These are phyloP conservation scores for Philopotamus ludificatus DNA, from an alignment of 1,140 invertebrate species.

Conservation along the genomic window DNA sequence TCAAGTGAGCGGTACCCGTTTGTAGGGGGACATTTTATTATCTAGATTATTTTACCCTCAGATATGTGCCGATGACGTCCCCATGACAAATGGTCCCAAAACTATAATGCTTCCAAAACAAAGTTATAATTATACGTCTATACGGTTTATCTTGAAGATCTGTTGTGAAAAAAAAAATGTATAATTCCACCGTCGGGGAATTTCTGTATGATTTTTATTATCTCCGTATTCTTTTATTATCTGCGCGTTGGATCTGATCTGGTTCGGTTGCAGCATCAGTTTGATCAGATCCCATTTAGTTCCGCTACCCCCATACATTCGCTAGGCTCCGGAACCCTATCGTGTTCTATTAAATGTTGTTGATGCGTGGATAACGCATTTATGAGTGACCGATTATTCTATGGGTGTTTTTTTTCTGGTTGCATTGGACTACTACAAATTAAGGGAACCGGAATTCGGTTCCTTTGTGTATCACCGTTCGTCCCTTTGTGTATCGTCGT, in stretches of 20 bases:
- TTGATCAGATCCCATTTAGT: constrained; percentile 17
- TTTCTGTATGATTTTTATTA: too few species aligned
- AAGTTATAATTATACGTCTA: too few species aligned
- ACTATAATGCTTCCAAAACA: too few species aligned
- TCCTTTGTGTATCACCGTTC: neutral
- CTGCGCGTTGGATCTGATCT: neutral
- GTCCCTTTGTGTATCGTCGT: too few species aligned
- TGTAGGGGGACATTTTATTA: constrained; percentile 12
- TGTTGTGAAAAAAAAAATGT: too few species aligned
- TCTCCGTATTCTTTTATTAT: too few species aligned
- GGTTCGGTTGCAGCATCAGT: neutral
- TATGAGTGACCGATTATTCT: constrained; percentile 23
- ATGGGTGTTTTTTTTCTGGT: constrained; percentile 9
- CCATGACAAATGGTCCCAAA: neutral
- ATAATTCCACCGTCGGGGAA: too few species aligned
- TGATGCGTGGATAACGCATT: constrained; percentile 29
- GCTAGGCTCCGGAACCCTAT: neutral
- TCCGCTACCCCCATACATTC: constrained; percentile 23
- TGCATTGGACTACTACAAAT: constrained; percentile 10
- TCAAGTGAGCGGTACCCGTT: constrained; percentile 8
- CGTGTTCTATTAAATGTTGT: constrained; percentile 22
- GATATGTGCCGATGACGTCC: neutral
- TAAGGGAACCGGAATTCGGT: neutral
- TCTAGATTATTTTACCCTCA: constrained; percentile 6
- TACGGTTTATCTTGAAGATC: too few species aligned